Evolutionary conservation across 2,113 vertebrate genomes (phyloP).

Genomic region (Paradoxurus hermaphroditus): DNA sequence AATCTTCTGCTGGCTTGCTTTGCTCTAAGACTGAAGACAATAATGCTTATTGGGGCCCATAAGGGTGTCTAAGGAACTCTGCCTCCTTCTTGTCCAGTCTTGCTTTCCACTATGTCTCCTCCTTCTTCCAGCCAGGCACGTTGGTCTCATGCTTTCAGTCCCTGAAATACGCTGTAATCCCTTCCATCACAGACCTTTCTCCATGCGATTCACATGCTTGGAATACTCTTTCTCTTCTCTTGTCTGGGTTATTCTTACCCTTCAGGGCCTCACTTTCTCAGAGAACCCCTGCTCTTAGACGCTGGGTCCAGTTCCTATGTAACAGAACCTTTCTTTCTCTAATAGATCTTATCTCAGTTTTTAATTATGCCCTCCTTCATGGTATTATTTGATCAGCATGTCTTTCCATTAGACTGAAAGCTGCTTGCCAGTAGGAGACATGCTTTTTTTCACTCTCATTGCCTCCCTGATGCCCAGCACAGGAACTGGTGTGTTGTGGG

Average conservation of each 20-base stretch:
- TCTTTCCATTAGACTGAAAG: not conserved
- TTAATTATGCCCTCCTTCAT: not conserved
- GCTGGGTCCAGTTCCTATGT: not conserved
- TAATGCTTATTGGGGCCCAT: not conserved
- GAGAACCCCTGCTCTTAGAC: not conserved
- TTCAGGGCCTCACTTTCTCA: not conserved
- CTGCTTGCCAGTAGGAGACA: not conserved
- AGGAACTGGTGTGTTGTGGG: not conserved
- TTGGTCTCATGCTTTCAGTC: not conserved
- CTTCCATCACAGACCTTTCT: not conserved
- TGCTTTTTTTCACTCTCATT: not conserved
- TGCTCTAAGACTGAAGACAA: not conserved
- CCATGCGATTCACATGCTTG: not conserved
- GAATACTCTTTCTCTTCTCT: not conserved
- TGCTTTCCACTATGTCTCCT: not conserved
- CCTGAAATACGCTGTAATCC: too few relatives aligned
- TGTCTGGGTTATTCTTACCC: not conserved
- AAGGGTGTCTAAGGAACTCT: not conserved
- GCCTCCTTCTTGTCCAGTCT: not conserved
- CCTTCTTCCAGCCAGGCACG: not conserved
- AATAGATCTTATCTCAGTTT: not conserved
- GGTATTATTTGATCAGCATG: not conserved
- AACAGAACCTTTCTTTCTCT: not conserved
- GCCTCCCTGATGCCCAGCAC: not conserved
- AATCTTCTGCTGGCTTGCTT: not conserved